Evolutionary conservation across 2,797 vertebrate species (phyloP), one percentile per base, ranked within the genome.

Genomic region (Enteromius paludinosus): DNA sequence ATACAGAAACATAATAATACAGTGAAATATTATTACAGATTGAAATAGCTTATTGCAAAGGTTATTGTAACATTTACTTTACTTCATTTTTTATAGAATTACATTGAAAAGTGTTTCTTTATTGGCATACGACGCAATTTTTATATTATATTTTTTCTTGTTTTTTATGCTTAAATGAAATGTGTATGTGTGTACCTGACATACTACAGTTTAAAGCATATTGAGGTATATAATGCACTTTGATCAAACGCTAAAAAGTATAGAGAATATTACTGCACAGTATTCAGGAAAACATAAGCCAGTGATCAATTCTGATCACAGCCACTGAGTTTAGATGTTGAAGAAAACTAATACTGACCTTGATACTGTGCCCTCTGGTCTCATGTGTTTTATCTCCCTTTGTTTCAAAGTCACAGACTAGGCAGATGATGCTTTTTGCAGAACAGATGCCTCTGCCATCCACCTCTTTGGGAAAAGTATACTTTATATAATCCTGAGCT

Each of bases 371-470:
- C 43, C 15, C 9, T 5, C 3, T 49, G 25, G 14, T 47, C 23
- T 41, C 45, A 59, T 79, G 23, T 30, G 35, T 23, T 72, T 49
- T 52, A 18, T 79, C 8, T 45, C n/a, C 17, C 47, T 76, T 86
- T 83, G 78, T 78, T 70, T 78, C 54, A 71, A 62, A 71, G 65
- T 38, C 78, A n/a, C 33, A 11, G 66, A 70, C 11, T 62, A 64
- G 59, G 65, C 54, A 78, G 38, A 25, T 23, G 38, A 64, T 62
- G 20, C 25, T 62, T 62, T 82, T 45, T 70, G 81, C 23, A 30
- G 56, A 69, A 69, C 72, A 77, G 65, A 59, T 62, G 54, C 56
- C 61, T n/a, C 70, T 49, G 17, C 54, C 45, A 41, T 54, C 47
- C 33, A 43, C 11, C 6, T 54, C 59, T 74, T 69, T 70, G 28